These are phyloP conservation scores for Pachycephus smyrnensis DNA, from an alignment of 2,888 invertebrate species.

Conservation along the genomic window DNA sequence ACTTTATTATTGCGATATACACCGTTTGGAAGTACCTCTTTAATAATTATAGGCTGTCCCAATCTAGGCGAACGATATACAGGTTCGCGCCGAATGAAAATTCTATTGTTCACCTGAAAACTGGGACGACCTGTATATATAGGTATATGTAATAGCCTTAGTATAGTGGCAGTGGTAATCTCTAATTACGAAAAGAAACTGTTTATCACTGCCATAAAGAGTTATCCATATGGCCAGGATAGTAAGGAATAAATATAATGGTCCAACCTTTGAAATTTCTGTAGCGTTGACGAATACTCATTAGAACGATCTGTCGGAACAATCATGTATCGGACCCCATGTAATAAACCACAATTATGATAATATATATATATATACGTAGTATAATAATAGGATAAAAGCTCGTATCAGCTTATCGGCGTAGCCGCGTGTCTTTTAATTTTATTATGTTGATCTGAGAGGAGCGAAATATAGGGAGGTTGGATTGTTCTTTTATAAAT, in stretches of 20 bases:
- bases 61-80: background rate
- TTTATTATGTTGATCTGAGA: conserved; percentile 46
- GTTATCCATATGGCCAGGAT: conserved; percentile 12
- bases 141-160: background rate
- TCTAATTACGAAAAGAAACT: background rate
- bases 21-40: background rate
- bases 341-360: conserved; percentile 23
- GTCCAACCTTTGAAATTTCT: conserved; percentile 25
- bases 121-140: background rate
- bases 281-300: conserved; percentile 41
- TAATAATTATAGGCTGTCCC: background rate
- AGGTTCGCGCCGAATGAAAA: background rate
- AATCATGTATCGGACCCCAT: conserved; percentile 17
- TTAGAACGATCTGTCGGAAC: conserved; percentile 13
- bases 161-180: background rate
- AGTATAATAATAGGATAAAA: conserved; percentile 26
- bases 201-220: background rate
- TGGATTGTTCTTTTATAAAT: conserved; percentile 53
- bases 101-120: background rate
- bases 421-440: conserved; percentile 41
- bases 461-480: conserved; percentile 44
- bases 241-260: conserved; percentile 13
- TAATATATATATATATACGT: conserved; percentile 20
- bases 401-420: conserved; percentile 26
- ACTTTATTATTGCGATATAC: background rate